Evolutionary conservation across 1,140 invertebrate species (phyloP), one percentile per base, ranked within the genome.

Genomic region (Papilio polyxenes): DNA sequence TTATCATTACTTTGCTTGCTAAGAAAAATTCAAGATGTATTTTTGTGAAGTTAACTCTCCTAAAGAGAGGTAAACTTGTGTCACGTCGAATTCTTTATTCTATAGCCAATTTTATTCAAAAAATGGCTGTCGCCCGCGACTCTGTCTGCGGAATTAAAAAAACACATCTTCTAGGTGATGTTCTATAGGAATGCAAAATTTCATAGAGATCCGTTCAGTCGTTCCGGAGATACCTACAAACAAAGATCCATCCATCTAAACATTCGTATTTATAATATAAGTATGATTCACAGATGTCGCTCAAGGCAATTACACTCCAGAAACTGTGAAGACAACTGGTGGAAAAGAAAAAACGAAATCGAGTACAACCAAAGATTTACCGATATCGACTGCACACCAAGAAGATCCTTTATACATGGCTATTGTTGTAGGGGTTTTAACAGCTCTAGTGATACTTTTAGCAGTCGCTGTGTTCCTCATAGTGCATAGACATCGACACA

Each of bases 391-490:
- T 1, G 96, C 96, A 0, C 96, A 96, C 77, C 95, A 96, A 86
- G 96, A 97, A 85, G 97, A 97, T 83, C 96, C 97, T 9, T 95
- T 97, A 2, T 97, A 97, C 93, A 96, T 98, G 95, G 97, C 97
- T 7, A 95, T 98, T 82, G 96, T 98, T 72, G 97, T 98, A 75
- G 97, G 97, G 2, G 96, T 97, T 0, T 93, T 98, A 56, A 97
- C 96, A 17, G 97, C 97, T 2, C 96, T 98, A 17, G 97, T 98
- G 74, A 95, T 98, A 51, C 90, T 98, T 0, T 90, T 97, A 13
- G 96, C 96, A 3, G 96, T 96, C 0, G 96, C 97, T 23, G 97
- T 98, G 86, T 96, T 97, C 91, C 94, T 98, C 59, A 96, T 98
- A 85, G 95, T 98, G 51, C 96, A 97, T 81, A 95, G 97, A 20